Conservation (phyloP, 2,113 vertebrate species). For the Urocynchramus pylzowi region DNA sequence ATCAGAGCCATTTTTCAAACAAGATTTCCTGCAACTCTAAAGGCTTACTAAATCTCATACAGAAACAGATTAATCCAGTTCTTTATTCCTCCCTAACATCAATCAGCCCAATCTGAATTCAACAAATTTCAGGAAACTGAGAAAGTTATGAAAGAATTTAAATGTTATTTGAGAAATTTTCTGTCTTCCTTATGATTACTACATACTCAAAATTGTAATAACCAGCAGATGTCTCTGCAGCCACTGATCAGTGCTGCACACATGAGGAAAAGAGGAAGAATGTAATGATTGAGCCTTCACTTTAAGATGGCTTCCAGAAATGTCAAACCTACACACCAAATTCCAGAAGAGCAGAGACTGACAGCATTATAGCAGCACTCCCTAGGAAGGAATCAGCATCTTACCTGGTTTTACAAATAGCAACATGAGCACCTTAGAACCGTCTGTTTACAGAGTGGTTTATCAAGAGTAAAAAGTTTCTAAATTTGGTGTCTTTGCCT, state of each 20-base stretch:
- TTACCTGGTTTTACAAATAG: not conserved
- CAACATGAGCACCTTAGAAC: not conserved
- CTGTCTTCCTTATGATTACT: not conserved
- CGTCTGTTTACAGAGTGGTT: not conserved
- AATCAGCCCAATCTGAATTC: not conserved
- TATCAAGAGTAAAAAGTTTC: not conserved
- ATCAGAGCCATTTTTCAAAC: not conserved
- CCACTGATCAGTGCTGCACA: not conserved
- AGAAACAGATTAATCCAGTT: not conserved
- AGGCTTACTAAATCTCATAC: not conserved
- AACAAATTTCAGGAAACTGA: not conserved
- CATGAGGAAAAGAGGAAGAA: not conserved
- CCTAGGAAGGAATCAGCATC: not conserved
- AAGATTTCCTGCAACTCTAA: not conserved
- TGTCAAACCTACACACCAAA: not conserved
- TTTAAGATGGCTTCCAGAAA: not conserved
- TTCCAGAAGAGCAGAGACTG: not conserved
- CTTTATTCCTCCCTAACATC: not conserved
- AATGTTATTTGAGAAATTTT: not conserved
- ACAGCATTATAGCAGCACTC: not conserved
- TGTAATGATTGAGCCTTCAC: not conserved
- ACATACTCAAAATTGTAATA: not conserved
- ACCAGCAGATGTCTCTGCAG: conserved; percentile 43
- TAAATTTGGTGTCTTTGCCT: not conserved
- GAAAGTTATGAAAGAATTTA: not conserved